These are phyloP conservation scores for Volucella inanis DNA, from an alignment of 2,888 invertebrate genomes.

Conservation along the genomic window DNA sequence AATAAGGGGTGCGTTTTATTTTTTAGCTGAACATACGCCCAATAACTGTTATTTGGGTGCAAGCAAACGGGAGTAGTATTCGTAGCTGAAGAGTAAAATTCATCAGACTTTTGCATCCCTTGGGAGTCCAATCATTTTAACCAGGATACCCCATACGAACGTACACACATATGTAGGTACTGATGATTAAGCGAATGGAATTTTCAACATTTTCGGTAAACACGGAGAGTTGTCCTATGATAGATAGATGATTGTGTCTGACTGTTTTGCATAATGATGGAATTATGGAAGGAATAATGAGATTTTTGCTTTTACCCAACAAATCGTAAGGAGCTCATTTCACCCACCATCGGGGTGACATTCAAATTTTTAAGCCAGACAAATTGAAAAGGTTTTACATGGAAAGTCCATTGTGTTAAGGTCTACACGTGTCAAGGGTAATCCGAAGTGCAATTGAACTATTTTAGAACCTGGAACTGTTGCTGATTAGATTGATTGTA, in stretches of 20 bases:
- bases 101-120: constrained; percentile 49
- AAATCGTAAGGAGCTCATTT: neutral
- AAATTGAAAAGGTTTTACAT: constrained; percentile 13
- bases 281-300: constrained; percentile 46
- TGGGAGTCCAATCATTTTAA: constrained; percentile 57
- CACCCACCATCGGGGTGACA: neutral
- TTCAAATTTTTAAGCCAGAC: constrained; percentile 5
- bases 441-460: neutral
- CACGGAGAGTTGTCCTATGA: constrained; percentile 3
- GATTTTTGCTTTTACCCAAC: constrained; percentile 43
- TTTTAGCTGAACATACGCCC: constrained; percentile 12
- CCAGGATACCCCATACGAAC: constrained; percentile 24
- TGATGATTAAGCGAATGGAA: constrained; percentile 7
- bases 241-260: constrained; percentile 47
- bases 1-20: neutral
- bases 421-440: neutral
- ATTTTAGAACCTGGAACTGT: neutral
- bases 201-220: constrained; percentile 41
- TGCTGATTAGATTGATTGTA: neutral
- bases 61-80: neutral
- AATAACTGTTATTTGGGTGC: constrained; percentile 18
- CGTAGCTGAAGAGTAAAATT: neutral
- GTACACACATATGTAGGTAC: neutral
- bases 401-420: constrained; percentile 2
- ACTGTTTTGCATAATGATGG: constrained; percentile 63